These are phyloP conservation scores for Spicauda simplicius DNA, from an alignment of 2,888 invertebrate species.

Conservation along the genomic window DNA sequence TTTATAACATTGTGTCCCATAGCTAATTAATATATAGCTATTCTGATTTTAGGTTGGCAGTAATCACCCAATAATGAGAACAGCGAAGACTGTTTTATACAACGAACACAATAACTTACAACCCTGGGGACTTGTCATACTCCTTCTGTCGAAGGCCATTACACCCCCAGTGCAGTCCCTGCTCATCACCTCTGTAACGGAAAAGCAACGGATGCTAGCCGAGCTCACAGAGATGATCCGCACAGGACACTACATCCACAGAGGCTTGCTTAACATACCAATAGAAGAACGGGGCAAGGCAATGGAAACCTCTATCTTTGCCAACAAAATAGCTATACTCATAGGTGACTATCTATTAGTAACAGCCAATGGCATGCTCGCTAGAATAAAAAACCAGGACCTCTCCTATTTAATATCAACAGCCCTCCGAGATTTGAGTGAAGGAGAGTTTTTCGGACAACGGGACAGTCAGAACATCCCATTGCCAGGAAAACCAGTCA, in stretches of 20 bases:
- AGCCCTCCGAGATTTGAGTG: slow-evolving; percentile 91
- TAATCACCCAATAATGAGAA: slow-evolving; percentile 94
- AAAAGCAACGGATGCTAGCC: slow-evolving; percentile 77
- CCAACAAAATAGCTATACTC: slow-evolving; percentile 94
- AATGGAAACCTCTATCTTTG: slow-evolving; percentile 90
- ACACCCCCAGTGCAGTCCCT: slow-evolving; percentile 83
- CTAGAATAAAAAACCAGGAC: slow-evolving; percentile 88
- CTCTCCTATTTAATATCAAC: slow-evolving; percentile 92
- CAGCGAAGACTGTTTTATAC: slow-evolving; percentile 92
- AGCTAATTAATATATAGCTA: background rate
- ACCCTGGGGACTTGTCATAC: slow-evolving; percentile 93
- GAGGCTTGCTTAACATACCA: slow-evolving; percentile 81
- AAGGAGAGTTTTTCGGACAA: slow-evolving; percentile 92
- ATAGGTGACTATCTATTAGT: slow-evolving; percentile 94
- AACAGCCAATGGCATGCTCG: slow-evolving; percentile 92
- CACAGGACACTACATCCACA: slow-evolving; percentile 93
- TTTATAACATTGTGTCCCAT: too few species aligned
- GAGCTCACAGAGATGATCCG: slow-evolving; percentile 95
- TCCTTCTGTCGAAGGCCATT: slow-evolving; percentile 91
- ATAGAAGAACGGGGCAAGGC: slow-evolving; percentile 78
- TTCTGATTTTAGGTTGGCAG: slow-evolving; percentile 86
- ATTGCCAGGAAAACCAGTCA: slow-evolving; percentile 86
- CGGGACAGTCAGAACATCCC: slow-evolving; percentile 91
- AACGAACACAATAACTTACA: slow-evolving; percentile 93
- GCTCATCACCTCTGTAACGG: slow-evolving; percentile 83